phyloP scores from a whole-genome alignment of 2,113 vertebrate species.

The Sander vitreus region DNA sequence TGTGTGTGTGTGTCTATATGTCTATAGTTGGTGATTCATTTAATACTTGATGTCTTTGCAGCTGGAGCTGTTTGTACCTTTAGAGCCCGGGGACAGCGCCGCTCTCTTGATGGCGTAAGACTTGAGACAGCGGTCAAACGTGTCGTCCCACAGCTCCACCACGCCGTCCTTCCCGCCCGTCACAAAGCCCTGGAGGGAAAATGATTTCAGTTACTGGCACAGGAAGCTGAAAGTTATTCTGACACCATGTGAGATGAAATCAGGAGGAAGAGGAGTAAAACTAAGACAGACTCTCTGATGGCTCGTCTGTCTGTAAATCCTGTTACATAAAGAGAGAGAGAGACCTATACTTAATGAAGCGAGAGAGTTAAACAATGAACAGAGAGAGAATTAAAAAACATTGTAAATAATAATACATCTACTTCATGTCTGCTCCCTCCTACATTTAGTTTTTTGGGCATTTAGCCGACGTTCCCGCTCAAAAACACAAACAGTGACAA shows the following conservation, averaged over 20 bases:
- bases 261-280: not conserved
- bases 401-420: not conserved
- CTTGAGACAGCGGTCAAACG: conserved; percentile 97
- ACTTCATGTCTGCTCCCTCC: conserved; percentile 19
- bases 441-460: not conserved
- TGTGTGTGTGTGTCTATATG: too few species aligned
- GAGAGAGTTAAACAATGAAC: conserved; percentile 8
- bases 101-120: conserved; percentile 97
- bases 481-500: too few species aligned
- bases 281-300: not conserved
- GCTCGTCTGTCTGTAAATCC: conserved; percentile 17
- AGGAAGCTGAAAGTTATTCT: not conserved
- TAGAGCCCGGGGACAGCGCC: conserved; percentile 90
- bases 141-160: conserved; percentile 98
- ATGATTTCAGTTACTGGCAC: not conserved
- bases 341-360: not conserved
- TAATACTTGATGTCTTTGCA: too few species aligned
- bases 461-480: not conserved
- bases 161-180: conserved; percentile 97
- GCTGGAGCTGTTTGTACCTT: conserved; percentile 84
- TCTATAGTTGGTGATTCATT: too few species aligned
- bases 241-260: not conserved
- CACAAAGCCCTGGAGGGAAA: conserved; percentile 90
- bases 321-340: conserved; percentile 12
- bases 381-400: not conserved